Percentiles rank a stretch among this genome's conserved stretches.
Conservation (phyloP, 2,888 invertebrate genomes). For the Altica lythri region DNA sequence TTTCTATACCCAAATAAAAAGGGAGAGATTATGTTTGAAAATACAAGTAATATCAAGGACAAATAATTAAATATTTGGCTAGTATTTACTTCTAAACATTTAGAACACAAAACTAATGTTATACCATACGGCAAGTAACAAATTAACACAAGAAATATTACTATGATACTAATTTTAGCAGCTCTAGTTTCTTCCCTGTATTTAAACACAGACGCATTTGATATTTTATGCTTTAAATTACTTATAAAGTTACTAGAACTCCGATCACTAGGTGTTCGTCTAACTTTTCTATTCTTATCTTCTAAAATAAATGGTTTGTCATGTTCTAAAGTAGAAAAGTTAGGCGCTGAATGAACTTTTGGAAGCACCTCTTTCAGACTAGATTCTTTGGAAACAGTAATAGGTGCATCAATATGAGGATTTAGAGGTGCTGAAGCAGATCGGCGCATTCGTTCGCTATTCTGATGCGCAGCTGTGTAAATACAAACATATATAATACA, state of each 20-base stretch:
- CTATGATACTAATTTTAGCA: slow-evolving; percentile 81
- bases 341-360: slow-evolving; percentile 53
- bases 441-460: slow-evolving; percentile 65
- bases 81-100: slow-evolving; percentile 45
- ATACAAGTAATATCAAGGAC: slow-evolving; percentile 63
- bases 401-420: slow-evolving; percentile 59
- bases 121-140: slow-evolving; percentile 60
- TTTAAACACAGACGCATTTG: slow-evolving; percentile 81
- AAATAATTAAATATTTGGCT: slow-evolving; percentile 60
- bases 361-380: slow-evolving; percentile 43
- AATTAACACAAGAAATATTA: slow-evolving; percentile 69
- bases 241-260: slow-evolving; percentile 69
- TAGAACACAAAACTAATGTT: slow-evolving; percentile 50
- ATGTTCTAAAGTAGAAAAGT: slow-evolving; percentile 45
- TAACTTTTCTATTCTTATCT: slow-evolving; percentile 55
- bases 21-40: slow-evolving; percentile 71
- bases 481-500: slow-evolving; percentile 76
- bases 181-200: slow-evolving; percentile 89
- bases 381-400: slow-evolving; percentile 55
- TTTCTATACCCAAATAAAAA: slow-evolving; percentile 79
- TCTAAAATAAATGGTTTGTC: slow-evolving; percentile 28
- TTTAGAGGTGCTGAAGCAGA: slow-evolving; percentile 59
- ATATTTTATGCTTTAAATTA: slow-evolving; percentile 77
- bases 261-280: slow-evolving; percentile 63
- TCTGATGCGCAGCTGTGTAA: slow-evolving; percentile 76